Percentiles rank a stretch among this genome's conserved stretches.
Evolutionary conservation across 2,888 invertebrate genomes (phyloP).

Genomic region (Drosophila borealis): DNA sequence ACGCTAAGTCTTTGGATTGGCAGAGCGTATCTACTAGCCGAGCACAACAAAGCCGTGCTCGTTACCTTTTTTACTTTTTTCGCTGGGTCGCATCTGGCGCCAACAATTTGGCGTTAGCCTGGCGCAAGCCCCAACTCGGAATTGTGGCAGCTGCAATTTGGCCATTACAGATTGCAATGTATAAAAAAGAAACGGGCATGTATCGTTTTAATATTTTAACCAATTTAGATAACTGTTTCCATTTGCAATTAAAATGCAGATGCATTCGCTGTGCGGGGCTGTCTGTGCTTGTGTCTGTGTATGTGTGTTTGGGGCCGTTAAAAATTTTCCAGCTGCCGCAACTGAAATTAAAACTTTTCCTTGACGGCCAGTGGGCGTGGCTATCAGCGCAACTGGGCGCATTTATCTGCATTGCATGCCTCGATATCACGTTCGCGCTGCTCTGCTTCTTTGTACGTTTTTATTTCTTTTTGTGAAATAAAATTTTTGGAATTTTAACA

Average conservation of each 20-base stretch:
- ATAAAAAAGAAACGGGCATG: conserved; percentile 48
- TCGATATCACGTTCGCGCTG: conserved; percentile 72
- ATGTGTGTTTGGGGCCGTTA: conserved; percentile 25
- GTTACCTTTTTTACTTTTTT: background rate
- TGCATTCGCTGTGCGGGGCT: conserved; percentile 39
- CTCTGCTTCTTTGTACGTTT: conserved; percentile 3
- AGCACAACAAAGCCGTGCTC: background rate
- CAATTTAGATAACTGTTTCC: conserved; percentile 83
- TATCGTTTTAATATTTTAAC: conserved; percentile 78
- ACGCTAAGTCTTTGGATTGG: background rate
- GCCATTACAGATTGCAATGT: conserved; percentile 43
- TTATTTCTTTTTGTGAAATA: conserved; percentile 51
- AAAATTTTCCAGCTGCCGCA: conserved; percentile 59
- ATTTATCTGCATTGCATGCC: conserved; percentile 71
- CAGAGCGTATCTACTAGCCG: conserved; percentile 6
- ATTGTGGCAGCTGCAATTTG: conserved; percentile 30
- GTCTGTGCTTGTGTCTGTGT: too few relatives aligned
- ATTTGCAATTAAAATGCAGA: conserved; percentile 83
- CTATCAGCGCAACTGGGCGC: conserved; percentile 58
- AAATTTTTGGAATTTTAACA: conserved; percentile 47
- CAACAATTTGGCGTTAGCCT: conserved; percentile 22
- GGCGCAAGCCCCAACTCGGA: background rate
- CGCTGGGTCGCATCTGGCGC: conserved; percentile 29
- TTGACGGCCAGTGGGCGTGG: conserved; percentile 64
- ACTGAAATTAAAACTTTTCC: conserved; percentile 80